Evolutionary conservation across 2,113 vertebrate genomes (phyloP).

Genomic region (Orthonyx spaldingii): DNA sequence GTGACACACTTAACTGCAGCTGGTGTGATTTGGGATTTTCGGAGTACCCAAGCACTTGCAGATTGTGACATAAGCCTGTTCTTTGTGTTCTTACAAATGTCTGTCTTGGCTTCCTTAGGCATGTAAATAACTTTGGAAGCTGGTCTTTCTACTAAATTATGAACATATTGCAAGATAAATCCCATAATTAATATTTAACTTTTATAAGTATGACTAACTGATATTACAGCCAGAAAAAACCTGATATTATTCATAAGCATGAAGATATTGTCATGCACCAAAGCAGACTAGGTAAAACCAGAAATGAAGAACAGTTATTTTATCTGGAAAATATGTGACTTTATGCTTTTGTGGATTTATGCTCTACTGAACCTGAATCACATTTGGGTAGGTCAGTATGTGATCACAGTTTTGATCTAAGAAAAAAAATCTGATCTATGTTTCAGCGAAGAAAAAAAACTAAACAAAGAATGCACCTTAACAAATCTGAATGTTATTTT

Average conservation of each 20-base stretch:
- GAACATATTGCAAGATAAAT: not conserved
- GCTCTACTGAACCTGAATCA: constrained; percentile 23
- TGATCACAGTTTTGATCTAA: not conserved
- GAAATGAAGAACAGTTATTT: not conserved
- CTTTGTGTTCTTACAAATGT: not conserved
- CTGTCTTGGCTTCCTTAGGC: not conserved
- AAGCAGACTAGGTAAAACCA: not conserved
- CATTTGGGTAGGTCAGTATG: not conserved
- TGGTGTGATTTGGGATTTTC: not conserved
- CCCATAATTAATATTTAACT: constrained; percentile 21
- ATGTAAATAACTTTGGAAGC: not conserved
- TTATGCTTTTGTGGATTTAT: constrained; percentile 8
- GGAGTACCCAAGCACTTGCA: not conserved
- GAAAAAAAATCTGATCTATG: not conserved
- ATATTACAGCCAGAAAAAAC: not conserved
- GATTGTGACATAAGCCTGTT: not conserved
- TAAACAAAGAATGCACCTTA: not conserved
- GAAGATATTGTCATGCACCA: not conserved
- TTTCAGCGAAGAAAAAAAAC: not conserved
- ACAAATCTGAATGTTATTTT: not conserved
- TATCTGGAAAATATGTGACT: constrained; percentile 22
- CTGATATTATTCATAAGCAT: not conserved
- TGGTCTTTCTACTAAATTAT: not conserved
- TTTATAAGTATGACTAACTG: not conserved
- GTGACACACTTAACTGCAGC: not conserved